Percentiles rank a stretch among this genome's conserved stretches.
These are phyloP conservation scores for Kryphioiulus occultus DNA, from an alignment of 2,888 invertebrate species.

Conservation along the genomic window DNA sequence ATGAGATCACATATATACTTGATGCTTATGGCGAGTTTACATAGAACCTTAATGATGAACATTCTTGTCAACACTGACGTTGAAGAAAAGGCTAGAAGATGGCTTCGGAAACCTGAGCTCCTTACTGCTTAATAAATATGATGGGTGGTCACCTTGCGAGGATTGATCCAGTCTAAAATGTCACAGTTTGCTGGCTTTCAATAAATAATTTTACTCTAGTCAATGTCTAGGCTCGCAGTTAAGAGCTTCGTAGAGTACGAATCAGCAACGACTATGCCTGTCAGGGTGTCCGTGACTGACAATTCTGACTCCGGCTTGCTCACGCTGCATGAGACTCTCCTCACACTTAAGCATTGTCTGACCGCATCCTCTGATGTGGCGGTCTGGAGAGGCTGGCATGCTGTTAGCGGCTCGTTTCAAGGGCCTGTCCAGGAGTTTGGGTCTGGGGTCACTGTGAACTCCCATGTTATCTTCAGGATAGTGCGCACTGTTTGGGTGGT, in stretches of 20 bases:
- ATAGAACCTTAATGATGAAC: neutral
- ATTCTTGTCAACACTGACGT: neutral
- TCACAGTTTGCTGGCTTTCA: neutral
- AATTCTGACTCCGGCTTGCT: neutral
- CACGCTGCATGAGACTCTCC: neutral
- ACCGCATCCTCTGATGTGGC: too few relatives aligned
- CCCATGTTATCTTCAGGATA: neutral
- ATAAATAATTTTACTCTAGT: neutral
- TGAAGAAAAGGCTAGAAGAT: neutral
- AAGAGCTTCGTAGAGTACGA: too few relatives aligned
- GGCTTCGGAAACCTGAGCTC: neutral
- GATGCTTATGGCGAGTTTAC: slow-evolving; percentile 30
- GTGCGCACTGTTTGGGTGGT: neutral
- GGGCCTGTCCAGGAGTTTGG: neutral
- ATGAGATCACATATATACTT: slow-evolving; percentile 29
- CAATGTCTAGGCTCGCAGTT: neutral
- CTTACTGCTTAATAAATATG: neutral
- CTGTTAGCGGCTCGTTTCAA: neutral
- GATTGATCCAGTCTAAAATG: neutral
- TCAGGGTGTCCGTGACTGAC: too few relatives aligned
- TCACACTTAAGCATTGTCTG: neutral
- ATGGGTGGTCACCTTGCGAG: neutral
- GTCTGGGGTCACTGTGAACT: neutral
- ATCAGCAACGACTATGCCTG: too few relatives aligned
- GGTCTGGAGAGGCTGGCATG: neutral